phyloP scores from a whole-genome alignment of 1,140 invertebrate species.

The Zelostemma sp. region DNA sequence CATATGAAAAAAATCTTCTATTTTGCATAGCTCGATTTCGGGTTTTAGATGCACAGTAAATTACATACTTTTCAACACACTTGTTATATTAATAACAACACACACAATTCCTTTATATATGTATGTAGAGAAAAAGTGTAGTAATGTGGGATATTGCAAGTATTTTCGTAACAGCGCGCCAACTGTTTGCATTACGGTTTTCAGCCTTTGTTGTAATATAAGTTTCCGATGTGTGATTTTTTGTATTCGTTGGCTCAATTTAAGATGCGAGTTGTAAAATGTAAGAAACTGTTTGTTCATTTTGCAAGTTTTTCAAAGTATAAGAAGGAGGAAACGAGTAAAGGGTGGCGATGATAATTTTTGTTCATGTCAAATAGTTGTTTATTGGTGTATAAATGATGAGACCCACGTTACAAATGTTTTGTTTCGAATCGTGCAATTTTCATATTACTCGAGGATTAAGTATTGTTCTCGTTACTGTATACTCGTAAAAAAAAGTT shows the following conservation, averaged over 20 bases:
- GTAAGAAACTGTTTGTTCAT: neutral
- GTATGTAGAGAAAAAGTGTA: conserved; percentile 50
- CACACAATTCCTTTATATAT: conserved; percentile 45
- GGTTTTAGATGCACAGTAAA: conserved; percentile 67
- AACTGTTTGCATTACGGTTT: conserved; percentile 47
- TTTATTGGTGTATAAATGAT: conserved; percentile 1
- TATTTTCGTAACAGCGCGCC: conserved; percentile 45
- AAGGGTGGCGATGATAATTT: neutral
- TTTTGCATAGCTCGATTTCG: conserved; percentile 69
- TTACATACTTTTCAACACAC: conserved; percentile 61
- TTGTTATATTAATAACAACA: conserved; percentile 49
- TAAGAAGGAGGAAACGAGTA: neutral
- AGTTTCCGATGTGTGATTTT: conserved; percentile 47
- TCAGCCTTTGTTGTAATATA: conserved; percentile 48
- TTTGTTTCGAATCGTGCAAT: conserved; percentile 1
- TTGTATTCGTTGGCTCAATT: conserved; percentile 20
- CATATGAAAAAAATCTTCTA: conserved; percentile 67
- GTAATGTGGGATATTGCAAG: conserved; percentile 47
- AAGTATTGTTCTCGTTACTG: neutral
- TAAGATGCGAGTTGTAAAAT: neutral
- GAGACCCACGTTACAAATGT: neutral
- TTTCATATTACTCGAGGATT: neutral
- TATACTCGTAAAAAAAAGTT: neutral
- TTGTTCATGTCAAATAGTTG: conserved; percentile 7
- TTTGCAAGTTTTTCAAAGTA: neutral